phyloP scores from a whole-genome alignment of 2,888 invertebrate species.

The Seladonia tumulorum region DNA sequence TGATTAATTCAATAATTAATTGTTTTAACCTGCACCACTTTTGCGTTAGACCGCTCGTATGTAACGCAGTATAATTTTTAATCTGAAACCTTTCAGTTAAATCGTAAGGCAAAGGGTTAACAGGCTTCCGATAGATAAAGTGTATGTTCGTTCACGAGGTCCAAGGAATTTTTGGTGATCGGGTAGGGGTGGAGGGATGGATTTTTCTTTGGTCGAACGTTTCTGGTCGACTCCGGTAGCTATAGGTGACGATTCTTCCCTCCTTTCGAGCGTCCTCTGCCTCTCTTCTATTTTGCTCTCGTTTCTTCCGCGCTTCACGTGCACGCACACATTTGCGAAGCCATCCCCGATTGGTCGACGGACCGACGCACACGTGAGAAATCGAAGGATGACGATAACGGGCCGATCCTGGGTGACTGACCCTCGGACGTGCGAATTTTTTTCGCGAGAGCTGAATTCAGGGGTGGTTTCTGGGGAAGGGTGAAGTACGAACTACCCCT shows the following conservation, averaged over 20 bases:
- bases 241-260: constrained; percentile 13
- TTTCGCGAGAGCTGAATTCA: background rate
- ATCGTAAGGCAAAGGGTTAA: background rate
- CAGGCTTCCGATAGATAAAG: background rate
- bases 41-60: background rate
- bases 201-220: constrained; percentile 1
- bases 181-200: background rate
- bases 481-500: background rate
- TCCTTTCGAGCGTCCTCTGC: constrained; percentile 15
- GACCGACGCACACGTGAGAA: constrained; percentile 61
- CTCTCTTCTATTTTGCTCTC: constrained; percentile 34
- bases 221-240: constrained; percentile 23
- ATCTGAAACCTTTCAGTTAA: background rate
- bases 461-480: background rate
- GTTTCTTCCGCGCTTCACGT: constrained; percentile 9
- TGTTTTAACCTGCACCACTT: background rate
- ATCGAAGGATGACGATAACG: constrained; percentile 66
- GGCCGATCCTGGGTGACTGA: constrained; percentile 64
- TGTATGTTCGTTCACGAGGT: constrained; percentile 60
- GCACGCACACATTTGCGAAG: background rate
- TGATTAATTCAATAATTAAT: background rate
- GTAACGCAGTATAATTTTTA: background rate
- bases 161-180: constrained; percentile 70
- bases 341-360: constrained; percentile 9
- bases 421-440: constrained; percentile 53